Evolutionary conservation across 2,113 vertebrate species (phyloP), one percentile per base, ranked within the genome.

Genomic region (Pundamilia nyererei): DNA sequence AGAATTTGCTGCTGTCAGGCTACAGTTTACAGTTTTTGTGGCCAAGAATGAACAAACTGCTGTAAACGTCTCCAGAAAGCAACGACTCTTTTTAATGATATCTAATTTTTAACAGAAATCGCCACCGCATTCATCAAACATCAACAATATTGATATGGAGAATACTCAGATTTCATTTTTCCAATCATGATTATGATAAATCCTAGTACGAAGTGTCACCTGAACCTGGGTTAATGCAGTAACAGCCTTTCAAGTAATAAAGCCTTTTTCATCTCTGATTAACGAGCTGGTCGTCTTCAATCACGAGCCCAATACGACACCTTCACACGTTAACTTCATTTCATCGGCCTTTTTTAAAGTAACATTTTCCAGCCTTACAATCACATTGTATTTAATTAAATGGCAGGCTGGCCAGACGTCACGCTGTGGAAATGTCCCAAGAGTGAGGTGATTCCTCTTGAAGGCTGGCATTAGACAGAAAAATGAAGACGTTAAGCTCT

Each of bases 271-370:
- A 17, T 45, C 65, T 24, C 8, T 1, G 21, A 26, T 45, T 72
- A 72, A 72, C 13, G 5, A 26, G 21, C 13, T 26, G 38, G 21
- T 45, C 13, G 21, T 0, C 35, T 72, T 72, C 68, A 6, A 70
- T 38, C 60, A 8, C 0, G 65, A 45, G n/a, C n/a, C 65, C 8
- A 0, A 1, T 9, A 1, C 2, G 7, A 72, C 68, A 72, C 68
- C 68, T 17, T 72, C 68, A 26, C 8, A 45, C 6, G 21, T 72
- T 72, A 42, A 15, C 65, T 26, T 72, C 21, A 42, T 45, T 42
- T 31, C 1, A 21, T 65, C 6, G 0, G 19, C 60, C 33, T 38
- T 3, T 38, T 68, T 21, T 21, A 21, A 68, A 72, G 35, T 42
- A 72, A 45, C 13, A 29, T 47, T 47, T 75, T 75, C 8, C 14